Conservation (phyloP, 2,113 vertebrate genomes). For the Pseudopipra pipra region DNA sequence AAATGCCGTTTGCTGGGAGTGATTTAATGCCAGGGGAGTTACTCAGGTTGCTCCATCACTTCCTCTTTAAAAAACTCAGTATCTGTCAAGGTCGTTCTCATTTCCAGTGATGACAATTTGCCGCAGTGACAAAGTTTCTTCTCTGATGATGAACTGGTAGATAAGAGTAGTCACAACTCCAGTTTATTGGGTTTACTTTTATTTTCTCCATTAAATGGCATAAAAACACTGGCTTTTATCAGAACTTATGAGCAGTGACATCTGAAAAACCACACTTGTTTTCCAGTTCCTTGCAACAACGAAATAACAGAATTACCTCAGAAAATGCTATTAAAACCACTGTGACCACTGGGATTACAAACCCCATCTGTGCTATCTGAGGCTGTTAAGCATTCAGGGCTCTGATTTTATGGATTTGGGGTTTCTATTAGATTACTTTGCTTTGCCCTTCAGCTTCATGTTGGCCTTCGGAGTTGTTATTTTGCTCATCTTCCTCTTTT, state of each 20-base stretch:
- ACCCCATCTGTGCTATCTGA: background rate
- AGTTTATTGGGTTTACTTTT: background rate
- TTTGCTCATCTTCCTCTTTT: background rate
- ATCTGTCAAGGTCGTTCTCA: background rate
- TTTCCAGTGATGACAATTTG: background rate
- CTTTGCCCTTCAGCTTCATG: background rate
- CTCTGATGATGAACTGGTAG: background rate
- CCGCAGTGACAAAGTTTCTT: background rate
- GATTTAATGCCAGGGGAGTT: background rate
- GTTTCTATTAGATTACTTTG: background rate
- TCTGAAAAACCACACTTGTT: background rate
- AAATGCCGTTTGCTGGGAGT: background rate
- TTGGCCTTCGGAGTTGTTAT: background rate
- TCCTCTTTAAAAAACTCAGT: background rate
- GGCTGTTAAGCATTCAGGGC: background rate
- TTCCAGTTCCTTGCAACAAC: background rate
- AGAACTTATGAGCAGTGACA: background rate
- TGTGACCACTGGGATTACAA: background rate
- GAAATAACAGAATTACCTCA: background rate
- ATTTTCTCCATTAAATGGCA: background rate
- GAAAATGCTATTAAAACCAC: constrained; percentile 6
- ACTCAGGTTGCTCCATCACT: background rate
- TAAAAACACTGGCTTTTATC: background rate
- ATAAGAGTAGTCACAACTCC: background rate
- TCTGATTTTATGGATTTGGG: background rate